These are phyloP conservation scores for Syngnathoides biaculeatus DNA, from an alignment of 2,113 vertebrate species.

Conservation along the genomic window DNA sequence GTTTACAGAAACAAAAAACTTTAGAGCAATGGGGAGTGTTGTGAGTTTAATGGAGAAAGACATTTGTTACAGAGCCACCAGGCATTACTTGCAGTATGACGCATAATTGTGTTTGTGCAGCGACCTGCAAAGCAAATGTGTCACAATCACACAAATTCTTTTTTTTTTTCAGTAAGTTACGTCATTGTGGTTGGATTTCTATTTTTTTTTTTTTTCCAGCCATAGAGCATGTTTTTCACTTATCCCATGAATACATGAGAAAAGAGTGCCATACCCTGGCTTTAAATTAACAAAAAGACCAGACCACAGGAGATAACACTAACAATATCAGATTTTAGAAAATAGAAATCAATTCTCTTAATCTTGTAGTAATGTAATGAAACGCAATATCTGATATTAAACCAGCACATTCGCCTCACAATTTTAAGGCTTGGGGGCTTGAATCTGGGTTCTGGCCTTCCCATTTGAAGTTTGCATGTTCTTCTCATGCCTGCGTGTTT, in stretches of 20 bases:
- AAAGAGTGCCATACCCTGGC: neutral
- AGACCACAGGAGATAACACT: neutral
- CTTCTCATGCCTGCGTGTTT: too few relatives aligned
- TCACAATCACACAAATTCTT: neutral
- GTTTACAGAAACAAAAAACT: neutral
- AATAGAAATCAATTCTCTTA: too few relatives aligned
- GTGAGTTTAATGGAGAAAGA: slow-evolving; percentile 41
- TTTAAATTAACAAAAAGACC: neutral
- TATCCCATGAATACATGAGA: neutral
- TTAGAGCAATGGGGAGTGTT: neutral
- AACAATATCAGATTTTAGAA: neutral
- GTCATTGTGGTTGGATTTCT: too few relatives aligned
- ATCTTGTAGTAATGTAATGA: too few relatives aligned
- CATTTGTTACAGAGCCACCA: slow-evolving; percentile 41
- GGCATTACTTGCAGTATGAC: slow-evolving; percentile 30
- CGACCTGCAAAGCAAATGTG: slow-evolving; percentile 8
- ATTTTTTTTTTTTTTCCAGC: neutral
- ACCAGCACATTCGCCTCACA: too few relatives aligned
- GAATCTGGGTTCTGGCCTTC: too few relatives aligned
- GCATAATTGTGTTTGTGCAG: slow-evolving; percentile 28
- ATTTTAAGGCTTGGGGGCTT: too few relatives aligned
- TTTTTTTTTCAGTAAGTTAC: too few relatives aligned
- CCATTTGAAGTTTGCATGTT: too few relatives aligned
- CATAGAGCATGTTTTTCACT: neutral
- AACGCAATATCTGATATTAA: too few relatives aligned